A percentile compares a stretch with the other conserved stretches of the same genome.
These are phyloP conservation scores for Heliconius himera DNA, from an alignment of 1,140 invertebrate species.

Conservation along the genomic window DNA sequence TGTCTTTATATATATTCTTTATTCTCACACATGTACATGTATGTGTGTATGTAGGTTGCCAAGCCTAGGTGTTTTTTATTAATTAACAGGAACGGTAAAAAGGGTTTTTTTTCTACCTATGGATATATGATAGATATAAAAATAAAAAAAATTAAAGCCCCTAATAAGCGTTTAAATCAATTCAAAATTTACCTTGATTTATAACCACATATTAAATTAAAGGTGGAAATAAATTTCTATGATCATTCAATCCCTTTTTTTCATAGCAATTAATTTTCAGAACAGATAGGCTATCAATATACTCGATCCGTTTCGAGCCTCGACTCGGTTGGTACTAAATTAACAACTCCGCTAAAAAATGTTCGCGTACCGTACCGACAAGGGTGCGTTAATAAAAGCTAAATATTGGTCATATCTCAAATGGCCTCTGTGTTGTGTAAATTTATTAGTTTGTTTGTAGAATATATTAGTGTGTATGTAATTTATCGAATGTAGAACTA, in stretches of 20 bases:
- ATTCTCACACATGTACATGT: no score
- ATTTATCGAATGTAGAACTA: no score
- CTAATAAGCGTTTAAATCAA: not conserved
- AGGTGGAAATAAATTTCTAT: not conserved
- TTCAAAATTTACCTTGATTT: not conserved
- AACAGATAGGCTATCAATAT: constrained; percentile 11
- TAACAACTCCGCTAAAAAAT: not conserved
- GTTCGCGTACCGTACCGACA: not conserved
- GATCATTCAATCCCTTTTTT: not conserved
- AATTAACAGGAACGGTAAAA: no score
- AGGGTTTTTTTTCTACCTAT: not conserved
- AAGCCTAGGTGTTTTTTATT: no score
- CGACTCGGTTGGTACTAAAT: not conserved
- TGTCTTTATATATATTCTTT: no score
- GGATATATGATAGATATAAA: not conserved
- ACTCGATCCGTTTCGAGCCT: not conserved
- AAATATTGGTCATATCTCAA: not conserved
- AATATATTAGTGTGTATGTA: no score
- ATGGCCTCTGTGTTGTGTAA: not conserved
- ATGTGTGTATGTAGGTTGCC: no score
- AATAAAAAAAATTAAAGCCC: not conserved
- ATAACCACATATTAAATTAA: constrained; percentile 6
- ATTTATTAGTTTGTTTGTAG: not conserved
- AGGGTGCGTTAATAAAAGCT: constrained; percentile 7
- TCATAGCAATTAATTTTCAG: not conserved